phyloP scores from a whole-genome alignment of 2,888 invertebrate genomes.

The Atrina japonica region DNA sequence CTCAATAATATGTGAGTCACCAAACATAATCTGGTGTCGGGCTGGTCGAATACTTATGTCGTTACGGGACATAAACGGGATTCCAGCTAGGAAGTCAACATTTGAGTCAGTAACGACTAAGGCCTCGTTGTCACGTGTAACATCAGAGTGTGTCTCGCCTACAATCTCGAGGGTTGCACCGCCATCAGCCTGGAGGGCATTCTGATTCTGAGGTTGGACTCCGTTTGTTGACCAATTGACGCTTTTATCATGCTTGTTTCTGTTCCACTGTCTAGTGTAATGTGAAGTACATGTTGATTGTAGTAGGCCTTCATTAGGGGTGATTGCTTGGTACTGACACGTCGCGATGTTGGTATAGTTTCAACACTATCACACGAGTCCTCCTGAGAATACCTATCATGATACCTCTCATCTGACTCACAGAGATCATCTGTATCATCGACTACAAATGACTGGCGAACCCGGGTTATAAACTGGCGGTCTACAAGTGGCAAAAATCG shows the following conservation, averaged over 20 bases:
- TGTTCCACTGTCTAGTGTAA: slow-evolving; percentile 46
- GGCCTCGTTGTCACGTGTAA: slow-evolving; percentile 9
- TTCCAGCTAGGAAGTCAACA: slow-evolving; percentile 41
- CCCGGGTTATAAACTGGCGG: slow-evolving; percentile 36
- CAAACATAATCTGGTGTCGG: slow-evolving; percentile 34
- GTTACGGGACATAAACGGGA: slow-evolving; percentile 46
- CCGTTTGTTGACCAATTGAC: background rate
- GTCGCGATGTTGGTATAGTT: no score
- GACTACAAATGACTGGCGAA: background rate
- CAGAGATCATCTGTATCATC: background rate
- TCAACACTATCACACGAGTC: no score
- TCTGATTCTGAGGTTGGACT: no score
- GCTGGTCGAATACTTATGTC: slow-evolving; percentile 46
- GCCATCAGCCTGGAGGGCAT: background rate
- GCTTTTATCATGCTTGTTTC: slow-evolving; percentile 41
- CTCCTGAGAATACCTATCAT: slow-evolving; percentile 19
- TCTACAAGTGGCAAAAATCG: slow-evolving; percentile 48
- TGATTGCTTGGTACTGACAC: no score
- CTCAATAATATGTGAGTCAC: slow-evolving; percentile 5
- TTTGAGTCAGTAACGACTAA: slow-evolving; percentile 21
- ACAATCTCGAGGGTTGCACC: slow-evolving; percentile 5
- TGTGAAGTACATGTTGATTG: slow-evolving; percentile 34
- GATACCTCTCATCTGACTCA: background rate
- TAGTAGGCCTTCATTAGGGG: slow-evolving; percentile 45
- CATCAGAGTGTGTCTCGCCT: slow-evolving; percentile 15